These are phyloP conservation scores for Brachionus asplanchnoidis DNA, from an alignment of 1,140 invertebrate species.

Conservation along the genomic window DNA sequence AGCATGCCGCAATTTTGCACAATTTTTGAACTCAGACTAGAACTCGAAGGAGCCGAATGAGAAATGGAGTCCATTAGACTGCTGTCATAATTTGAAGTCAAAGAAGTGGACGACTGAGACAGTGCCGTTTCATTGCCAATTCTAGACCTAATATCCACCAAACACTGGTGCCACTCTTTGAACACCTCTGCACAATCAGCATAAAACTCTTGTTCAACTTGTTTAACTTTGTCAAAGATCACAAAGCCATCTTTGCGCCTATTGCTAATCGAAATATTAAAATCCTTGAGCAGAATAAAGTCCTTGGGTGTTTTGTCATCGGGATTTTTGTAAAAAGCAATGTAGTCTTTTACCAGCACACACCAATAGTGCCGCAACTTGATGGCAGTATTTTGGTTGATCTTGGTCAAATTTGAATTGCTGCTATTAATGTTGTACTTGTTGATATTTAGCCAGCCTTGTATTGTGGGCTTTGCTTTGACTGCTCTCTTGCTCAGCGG, in stretches of 20 bases:
- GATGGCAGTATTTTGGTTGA: neutral
- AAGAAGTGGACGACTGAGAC: neutral
- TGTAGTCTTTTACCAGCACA: conserved; percentile 22
- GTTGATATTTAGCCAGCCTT: conserved; percentile 22
- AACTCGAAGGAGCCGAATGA: neutral
- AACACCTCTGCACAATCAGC: neutral
- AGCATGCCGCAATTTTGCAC: neutral
- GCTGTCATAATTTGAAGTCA: neutral
- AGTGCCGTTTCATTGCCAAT: neutral
- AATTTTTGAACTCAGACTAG: neutral
- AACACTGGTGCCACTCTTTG: conserved; percentile 26
- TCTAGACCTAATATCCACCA: neutral
- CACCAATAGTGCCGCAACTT: conserved; percentile 39
- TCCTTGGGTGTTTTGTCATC: conserved; percentile 38
- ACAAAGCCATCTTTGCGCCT: neutral
- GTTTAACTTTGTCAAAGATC: conserved; percentile 25
- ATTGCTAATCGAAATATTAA: neutral
- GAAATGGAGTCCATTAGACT: neutral
- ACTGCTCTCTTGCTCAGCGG: conserved; percentile 13
- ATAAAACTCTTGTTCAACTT: conserved; percentile 40
- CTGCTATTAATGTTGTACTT: neutral
- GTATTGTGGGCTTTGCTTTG: conserved; percentile 29
- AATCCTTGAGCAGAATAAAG: conserved; percentile 28
- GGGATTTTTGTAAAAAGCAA: conserved; percentile 31
- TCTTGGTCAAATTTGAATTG: neutral